Percentiles rank a stretch among this genome's conserved stretches.
Evolutionary conservation across 2,888 invertebrate genomes (phyloP).

Genomic region (Drosophila testacea): DNA sequence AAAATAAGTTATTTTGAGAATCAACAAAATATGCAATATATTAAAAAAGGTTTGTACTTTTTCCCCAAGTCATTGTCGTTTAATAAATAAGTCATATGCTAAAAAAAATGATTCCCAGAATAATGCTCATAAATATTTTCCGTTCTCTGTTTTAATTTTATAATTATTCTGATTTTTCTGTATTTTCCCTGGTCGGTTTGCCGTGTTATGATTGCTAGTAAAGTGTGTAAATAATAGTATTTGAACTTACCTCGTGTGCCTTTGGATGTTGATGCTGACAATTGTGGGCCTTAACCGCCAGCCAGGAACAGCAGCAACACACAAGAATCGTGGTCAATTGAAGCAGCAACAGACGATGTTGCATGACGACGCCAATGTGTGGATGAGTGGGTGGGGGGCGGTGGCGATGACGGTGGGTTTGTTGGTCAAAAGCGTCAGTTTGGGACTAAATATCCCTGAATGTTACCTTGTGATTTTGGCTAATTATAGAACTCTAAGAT

Average conservation of each 20-base stretch:
- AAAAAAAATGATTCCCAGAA: too few species aligned
- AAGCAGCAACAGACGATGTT: slow-evolving; percentile 29
- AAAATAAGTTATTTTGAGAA: too few species aligned
- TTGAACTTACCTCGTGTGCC: slow-evolving; percentile 87
- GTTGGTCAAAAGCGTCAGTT: slow-evolving; percentile 6
- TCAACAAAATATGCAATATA: too few species aligned
- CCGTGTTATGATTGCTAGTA: too few species aligned
- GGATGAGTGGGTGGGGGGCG: slow-evolving; percentile 11
- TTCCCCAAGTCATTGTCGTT: too few species aligned
- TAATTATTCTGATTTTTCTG: too few species aligned
- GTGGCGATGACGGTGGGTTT: neutral
- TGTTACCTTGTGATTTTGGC: slow-evolving; percentile 23
- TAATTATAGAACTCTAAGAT: slow-evolving; percentile 46
- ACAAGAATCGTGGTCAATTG: slow-evolving; percentile 29
- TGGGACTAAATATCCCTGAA: slow-evolving; percentile 17
- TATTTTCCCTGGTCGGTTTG: too few species aligned
- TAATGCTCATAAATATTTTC: too few species aligned
- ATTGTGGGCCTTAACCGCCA: slow-evolving; percentile 79
- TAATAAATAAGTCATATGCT: too few species aligned
- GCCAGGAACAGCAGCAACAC: slow-evolving; percentile 41
- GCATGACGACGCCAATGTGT: slow-evolving; percentile 35
- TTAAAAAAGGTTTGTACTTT: too few species aligned
- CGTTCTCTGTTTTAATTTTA: too few species aligned
- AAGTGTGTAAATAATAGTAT: too few species aligned
- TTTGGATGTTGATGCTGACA: slow-evolving; percentile 89